Base-by-base conservation (phyloP, 1,140 invertebrate genomes). In the Tetraneura akinire region DNA sequence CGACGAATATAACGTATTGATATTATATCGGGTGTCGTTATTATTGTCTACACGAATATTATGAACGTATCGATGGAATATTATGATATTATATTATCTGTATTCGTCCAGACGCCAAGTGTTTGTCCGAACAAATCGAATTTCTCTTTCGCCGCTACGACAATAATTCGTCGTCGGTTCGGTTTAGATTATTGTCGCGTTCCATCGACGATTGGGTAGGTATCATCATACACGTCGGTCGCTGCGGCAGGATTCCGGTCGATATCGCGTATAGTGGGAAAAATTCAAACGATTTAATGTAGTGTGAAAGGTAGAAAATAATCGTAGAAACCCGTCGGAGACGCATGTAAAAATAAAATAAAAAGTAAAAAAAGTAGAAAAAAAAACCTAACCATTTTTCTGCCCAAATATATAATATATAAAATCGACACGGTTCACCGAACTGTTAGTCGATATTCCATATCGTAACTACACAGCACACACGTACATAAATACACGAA, bases 211-310 rank as follows among this genome's bases (percentile, higher is more conserved):
- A n/a, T n/a, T n/a, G n/a, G n/a, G n/a, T n/a, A n/a, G 66, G 42
- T 47, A 18, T 37, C 3, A 37, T 68, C 47, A n/a, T 68, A 47
- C 21, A 47, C 64, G 11, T 8, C 8, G 32, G 8, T 8, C 8
- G 32, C 3, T 4, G 32, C 32, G 8, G 32, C 8, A 37, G 32
- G 3, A 29, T 37, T 42, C 10, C 29, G 21, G 37, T 4, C 16
- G 64, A 10, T 23, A 16, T n/a, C n/a, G n/a, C n/a, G 21, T 26
- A 4, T 10, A 16, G 13, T 21, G 42, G 42, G 21, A 23, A 23
- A 68, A 68, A 68, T 68, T 68, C 66, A 23, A 68, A 68, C 66
- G 66, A 47, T 47, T 68, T 68, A 68, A 68, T 68, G 66, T 68
- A 68, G 66, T 47, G 66, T 68, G 13, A 68, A 68, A 68, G 66